Percentiles rank a stretch among this genome's conserved stretches.
Conservation (phyloP, 1,140 invertebrate species). For the Lasioglossum albipes region DNA sequence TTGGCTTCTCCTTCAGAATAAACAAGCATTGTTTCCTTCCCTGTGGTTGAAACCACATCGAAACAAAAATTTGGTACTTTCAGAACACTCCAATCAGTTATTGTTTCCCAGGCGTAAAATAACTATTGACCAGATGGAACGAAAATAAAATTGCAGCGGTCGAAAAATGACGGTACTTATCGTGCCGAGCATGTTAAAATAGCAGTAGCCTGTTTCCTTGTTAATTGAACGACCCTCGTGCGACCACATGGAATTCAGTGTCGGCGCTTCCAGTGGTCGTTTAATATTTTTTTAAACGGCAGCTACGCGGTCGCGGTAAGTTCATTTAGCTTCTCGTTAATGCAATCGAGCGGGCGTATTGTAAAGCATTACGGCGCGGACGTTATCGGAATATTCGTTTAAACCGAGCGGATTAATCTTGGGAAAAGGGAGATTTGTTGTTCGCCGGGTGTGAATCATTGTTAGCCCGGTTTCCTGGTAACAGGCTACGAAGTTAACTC, state of each 20-base stretch:
- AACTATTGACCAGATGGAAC: too few relatives aligned
- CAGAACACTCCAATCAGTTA: too few relatives aligned
- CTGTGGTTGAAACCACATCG: too few relatives aligned
- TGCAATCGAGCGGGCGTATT: background rate
- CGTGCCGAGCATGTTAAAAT: too few relatives aligned
- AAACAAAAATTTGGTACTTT: too few relatives aligned
- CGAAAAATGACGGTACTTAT: too few relatives aligned
- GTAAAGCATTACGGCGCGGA: background rate
- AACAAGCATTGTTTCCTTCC: too few relatives aligned
- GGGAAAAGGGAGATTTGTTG: background rate
- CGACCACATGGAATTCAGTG: background rate
- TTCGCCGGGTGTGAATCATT: background rate
- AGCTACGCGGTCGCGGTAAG: background rate
- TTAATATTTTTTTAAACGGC: background rate
- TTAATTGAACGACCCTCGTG: too few relatives aligned
- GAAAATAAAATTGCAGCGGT: too few relatives aligned
- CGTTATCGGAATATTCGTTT: slow-evolving; percentile 13
- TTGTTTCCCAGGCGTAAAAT: too few relatives aligned
- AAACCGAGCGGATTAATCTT: slow-evolving; percentile 21
- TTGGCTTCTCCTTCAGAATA: too few relatives aligned
- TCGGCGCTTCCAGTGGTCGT: background rate
- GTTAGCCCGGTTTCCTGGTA: background rate
- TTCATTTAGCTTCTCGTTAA: slow-evolving; percentile 19
- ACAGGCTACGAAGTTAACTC: slow-evolving; percentile 6
- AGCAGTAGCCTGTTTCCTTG: too few relatives aligned